Conservation (phyloP, 92 coral and sea anemone genomes). For the Heteractis magnifica region DNA sequence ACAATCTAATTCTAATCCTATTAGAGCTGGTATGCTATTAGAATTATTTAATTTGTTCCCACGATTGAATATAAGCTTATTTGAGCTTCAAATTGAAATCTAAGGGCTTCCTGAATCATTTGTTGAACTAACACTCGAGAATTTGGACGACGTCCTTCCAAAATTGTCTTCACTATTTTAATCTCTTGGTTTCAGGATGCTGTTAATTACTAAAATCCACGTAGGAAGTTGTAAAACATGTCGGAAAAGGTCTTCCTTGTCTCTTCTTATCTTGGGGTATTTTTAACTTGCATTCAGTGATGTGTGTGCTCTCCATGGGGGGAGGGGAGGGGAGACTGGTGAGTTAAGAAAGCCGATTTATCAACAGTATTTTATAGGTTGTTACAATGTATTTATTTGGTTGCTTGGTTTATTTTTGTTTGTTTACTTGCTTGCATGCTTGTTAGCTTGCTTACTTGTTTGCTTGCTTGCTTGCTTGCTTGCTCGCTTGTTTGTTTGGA, state of each 20-base stretch:
- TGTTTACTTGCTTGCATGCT: too few species aligned
- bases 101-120: neutral
- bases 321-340: too few species aligned
- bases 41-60: neutral
- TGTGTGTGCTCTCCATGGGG: too few species aligned
- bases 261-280: neutral
- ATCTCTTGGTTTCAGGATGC: neutral
- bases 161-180: too few species aligned
- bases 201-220: neutral
- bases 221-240: neutral
- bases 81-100: neutral
- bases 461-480: too few species aligned
- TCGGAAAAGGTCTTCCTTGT: neutral
- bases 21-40: neutral
- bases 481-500: too few species aligned
- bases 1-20: neutral
- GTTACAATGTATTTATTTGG: too few species aligned
- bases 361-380: too few species aligned
- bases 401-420: too few species aligned
- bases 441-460: too few species aligned
- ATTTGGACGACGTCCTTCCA: too few species aligned
- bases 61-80: neutral
- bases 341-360: too few species aligned
- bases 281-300: neutral
- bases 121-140: neutral